Conservation (phyloP, 2,113 vertebrate species). For the Catharus fuscescens region DNA sequence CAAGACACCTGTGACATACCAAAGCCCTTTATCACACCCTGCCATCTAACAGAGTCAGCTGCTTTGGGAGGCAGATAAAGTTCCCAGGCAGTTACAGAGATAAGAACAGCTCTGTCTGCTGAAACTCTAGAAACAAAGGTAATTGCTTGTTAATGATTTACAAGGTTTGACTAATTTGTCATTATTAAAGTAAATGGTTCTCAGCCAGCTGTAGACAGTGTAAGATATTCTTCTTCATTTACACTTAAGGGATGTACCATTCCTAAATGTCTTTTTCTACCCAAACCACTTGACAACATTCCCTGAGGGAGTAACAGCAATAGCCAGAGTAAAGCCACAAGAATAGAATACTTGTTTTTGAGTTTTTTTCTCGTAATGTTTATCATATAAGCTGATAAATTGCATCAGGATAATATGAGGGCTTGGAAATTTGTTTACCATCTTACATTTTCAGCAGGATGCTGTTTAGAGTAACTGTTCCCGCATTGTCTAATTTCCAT, state of each 20-base stretch:
- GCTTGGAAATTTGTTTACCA: background rate
- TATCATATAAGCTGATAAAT: background rate
- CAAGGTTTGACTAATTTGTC: constrained; percentile 56
- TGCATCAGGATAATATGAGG: background rate
- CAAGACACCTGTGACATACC: background rate
- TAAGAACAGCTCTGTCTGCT: background rate
- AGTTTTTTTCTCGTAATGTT: background rate
- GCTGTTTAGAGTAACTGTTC: background rate
- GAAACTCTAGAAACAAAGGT: constrained; percentile 36
- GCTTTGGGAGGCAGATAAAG: background rate
- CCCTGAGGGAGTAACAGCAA: background rate
- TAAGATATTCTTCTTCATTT: constrained; percentile 33
- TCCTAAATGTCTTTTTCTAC: constrained; percentile 20
- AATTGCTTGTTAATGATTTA: constrained; percentile 68
- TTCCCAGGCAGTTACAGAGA: background rate
- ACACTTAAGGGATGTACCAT: background rate
- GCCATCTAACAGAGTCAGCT: background rate
- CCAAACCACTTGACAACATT: background rate
- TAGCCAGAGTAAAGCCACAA: background rate
- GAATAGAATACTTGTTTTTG: background rate
- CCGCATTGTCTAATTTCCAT: background rate
- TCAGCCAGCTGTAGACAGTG: constrained; percentile 5
- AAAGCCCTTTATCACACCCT: background rate
- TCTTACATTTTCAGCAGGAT: background rate
- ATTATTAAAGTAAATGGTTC: constrained; percentile 54